Percentiles rank a stretch among this genome's conserved stretches.
These are phyloP conservation scores for Dendrocopos noguchii DNA, from an alignment of 2,113 vertebrate genomes.

Conservation along the genomic window DNA sequence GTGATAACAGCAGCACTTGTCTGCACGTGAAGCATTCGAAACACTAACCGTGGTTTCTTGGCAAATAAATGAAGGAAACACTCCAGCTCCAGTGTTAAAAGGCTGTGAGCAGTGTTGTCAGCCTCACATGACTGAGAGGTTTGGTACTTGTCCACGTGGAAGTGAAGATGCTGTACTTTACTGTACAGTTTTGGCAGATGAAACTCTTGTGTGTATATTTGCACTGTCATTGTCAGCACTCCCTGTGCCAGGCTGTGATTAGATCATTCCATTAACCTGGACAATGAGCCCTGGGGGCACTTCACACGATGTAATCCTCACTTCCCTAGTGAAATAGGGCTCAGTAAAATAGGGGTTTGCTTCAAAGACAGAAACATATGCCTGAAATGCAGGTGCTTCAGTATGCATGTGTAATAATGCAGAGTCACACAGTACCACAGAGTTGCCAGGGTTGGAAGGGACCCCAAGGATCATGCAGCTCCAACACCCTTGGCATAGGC, in stretches of 20 bases:
- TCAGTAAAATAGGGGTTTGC: neutral
- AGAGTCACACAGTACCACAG: no score
- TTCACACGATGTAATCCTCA: neutral
- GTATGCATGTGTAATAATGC: neutral
- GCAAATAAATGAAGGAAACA: neutral
- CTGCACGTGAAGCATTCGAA: neutral
- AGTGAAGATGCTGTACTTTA: neutral
- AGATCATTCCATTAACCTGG: neutral
- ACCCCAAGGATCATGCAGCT: no score
- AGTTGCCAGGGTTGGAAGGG: no score
- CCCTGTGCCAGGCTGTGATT: neutral
- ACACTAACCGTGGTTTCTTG: neutral
- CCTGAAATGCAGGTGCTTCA: neutral
- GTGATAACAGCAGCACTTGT: neutral
- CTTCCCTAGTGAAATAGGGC: neutral
- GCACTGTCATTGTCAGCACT: neutral
- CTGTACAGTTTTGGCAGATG: neutral
- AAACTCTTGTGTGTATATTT: neutral
- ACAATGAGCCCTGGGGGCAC: neutral
- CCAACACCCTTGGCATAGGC: no score
- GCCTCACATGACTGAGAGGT: neutral
- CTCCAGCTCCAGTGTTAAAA: neutral
- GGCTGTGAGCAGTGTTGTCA: neutral
- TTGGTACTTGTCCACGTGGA: neutral
- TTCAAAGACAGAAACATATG: neutral